Evolutionary conservation across 2,113 vertebrate species (phyloP), one percentile per base, ranked within the genome.

Genomic region (Phalacrocorax brasilianus): DNA sequence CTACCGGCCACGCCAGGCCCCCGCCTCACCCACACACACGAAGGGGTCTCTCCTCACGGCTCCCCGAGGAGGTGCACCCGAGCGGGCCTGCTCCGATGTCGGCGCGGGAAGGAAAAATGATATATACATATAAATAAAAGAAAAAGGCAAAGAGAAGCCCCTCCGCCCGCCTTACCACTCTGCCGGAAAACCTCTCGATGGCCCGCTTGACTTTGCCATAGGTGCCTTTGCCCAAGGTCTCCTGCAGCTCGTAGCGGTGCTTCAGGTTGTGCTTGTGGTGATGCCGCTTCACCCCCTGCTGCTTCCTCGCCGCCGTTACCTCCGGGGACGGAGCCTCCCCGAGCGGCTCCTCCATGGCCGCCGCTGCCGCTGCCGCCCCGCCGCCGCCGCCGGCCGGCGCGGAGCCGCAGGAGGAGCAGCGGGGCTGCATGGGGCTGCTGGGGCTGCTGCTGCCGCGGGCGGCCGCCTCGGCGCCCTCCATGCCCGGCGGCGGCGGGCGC

Each of bases 211-310:
- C 99, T 98, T 99, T 99, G 96, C 99, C 99, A 26, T 99, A 99
- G 76, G 99, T 99, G 95, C 99, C 99, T 97, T 99, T 99, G 71
- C 99, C 99, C 97, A 99, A 98, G 58, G 99, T 99, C 98, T 99
- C 99, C 97, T 99, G 99, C 97, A 99, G 98, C 98, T 99, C 99
- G 85, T 99, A 99, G 97, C 99, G 99, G 96, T 99, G 99, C 92
- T 99, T 99, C 97, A 99, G 98, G 98, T 99, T 99, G 97, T 99
- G 99, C 92, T 99, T 99, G 98, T 99, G 99, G 93, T 99, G 99
- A 97, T 99, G 99, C 85, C 99, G 98, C 98, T 99, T 99, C 97
- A 99, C 99, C 32, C 98, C 98, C 49, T 98, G 98, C 84, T 98
- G 98, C 96, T 98, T 97, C 94, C 80, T 97, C 88, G 72, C 89